Evolutionary conservation across 2,113 vertebrate species (phyloP), one percentile per base, ranked within the genome.

Genomic region (Gymnobelideus leadbeateri): DNA sequence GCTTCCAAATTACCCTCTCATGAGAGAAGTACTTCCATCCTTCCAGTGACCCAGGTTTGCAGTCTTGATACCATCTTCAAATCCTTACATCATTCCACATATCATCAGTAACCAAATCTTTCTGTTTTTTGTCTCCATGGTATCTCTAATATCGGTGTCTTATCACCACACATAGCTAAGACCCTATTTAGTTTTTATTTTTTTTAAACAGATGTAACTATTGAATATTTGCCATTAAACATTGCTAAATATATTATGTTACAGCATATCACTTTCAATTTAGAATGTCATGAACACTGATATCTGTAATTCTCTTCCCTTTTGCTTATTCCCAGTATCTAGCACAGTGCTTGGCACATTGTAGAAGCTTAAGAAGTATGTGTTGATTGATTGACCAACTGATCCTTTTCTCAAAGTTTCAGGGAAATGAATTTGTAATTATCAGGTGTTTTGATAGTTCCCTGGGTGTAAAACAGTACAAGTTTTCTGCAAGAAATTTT

Each of bases 191-290:
- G 14, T 68, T 37, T 37, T 68, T 68, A 37, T 68, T 68, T 68
- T 51, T 11, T 68, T 37, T 37, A 68, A 68, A 68, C 57, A 68
- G 28, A 16, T 37, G 14, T 37, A 68, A 0, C 12, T 37, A 68
- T 68, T 68, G 31, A 68, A 68, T 5, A 37, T 68, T 68, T 68
- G 31, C 11, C 61, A 68, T 68, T 31, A 68, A 68, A n/a, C 98
- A 98, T 98, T 99, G 99, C 99, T 99, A 99, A 99, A 99, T 99
- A 99, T 99, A 99, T 99, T 98, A 99, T 99, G 99, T 99, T 99
- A 99, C 98, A 99, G 98, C 98, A 99, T 98, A 98, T 98, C 93
- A 97, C 99, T 99, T 99, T 99, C 99, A 99, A 99, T 99, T 99
- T 99, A 98, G 98, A 99, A 98, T 99, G 98, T 99, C 98, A 99